phyloP scores from a whole-genome alignment of 2,888 invertebrate genomes.

The Griposia aprilina region DNA sequence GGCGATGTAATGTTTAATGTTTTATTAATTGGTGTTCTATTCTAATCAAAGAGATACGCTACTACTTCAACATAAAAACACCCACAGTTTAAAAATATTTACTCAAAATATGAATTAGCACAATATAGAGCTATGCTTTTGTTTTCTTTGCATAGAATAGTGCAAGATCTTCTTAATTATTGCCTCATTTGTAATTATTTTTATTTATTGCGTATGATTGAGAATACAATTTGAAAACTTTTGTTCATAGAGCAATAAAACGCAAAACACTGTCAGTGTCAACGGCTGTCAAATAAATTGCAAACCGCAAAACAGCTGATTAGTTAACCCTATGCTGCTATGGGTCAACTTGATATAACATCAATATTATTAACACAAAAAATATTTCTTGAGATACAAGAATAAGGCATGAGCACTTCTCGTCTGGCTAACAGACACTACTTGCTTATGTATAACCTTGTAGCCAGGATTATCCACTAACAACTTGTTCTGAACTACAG shows the following conservation, averaged over 20 bases:
- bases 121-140: too few relatives aligned
- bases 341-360: not conserved
- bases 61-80: not conserved
- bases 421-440: not conserved
- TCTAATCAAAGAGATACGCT: not conserved
- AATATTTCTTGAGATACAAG: not conserved
- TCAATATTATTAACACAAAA: not conserved
- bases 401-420: not conserved
- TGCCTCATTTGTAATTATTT: not conserved
- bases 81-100: conserved; percentile 47
- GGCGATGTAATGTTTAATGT: conserved; percentile 17
- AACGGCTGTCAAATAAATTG: conserved; percentile 22
- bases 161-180: not conserved
- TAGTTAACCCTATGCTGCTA: conserved; percentile 20
- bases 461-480: not conserved
- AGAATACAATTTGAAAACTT: not conserved
- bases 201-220: not conserved
- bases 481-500: too few relatives aligned
- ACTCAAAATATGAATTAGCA: too few relatives aligned
- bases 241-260: conserved; percentile 16
- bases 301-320: conserved; percentile 29
- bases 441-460: too few relatives aligned
- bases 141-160: not conserved
- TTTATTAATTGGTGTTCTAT: too few relatives aligned
- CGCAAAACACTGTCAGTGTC: conserved; percentile 6